A percentile compares a stretch with the other conserved stretches of the same genome.
These are phyloP conservation scores for Linyphia triangularis DNA, from an alignment of 2,888 invertebrate species.

Conservation along the genomic window DNA sequence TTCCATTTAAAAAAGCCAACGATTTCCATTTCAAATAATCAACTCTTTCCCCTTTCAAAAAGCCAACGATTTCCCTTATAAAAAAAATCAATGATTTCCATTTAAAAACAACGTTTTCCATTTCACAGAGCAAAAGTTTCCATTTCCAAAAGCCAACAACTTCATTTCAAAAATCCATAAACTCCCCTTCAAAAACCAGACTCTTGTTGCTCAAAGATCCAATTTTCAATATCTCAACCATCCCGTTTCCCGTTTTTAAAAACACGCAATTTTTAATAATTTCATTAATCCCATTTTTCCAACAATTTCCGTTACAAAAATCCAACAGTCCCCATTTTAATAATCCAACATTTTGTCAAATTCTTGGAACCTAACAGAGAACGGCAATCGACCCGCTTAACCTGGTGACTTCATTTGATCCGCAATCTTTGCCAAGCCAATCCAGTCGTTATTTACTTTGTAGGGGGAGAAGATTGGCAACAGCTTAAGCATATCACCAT, in stretches of 20 bases:
- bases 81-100: not conserved
- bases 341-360: not conserved
- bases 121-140: too few relatives aligned
- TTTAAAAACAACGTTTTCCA: not conserved
- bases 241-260: too few relatives aligned
- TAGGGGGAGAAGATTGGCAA: constrained; percentile 24
- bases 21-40: too few relatives aligned
- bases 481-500: constrained; percentile 48
- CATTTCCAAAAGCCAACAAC: too few relatives aligned
- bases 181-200: too few relatives aligned
- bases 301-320: not conserved
- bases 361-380: not conserved
- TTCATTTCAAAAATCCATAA: too few relatives aligned
- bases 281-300: not conserved
- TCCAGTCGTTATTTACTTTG: constrained; percentile 41
- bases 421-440: constrained; percentile 16
- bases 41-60: not conserved
- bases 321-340: not conserved
- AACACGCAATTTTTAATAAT: not conserved
- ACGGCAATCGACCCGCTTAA: not conserved
- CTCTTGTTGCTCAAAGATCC: too few relatives aligned
- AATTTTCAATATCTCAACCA: too few relatives aligned
- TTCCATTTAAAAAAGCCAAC: too few relatives aligned
- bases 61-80: not conserved
- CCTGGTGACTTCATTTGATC: constrained; percentile 29